phyloP scores from a whole-genome alignment of 2,888 invertebrate species.

The Brachyopa scutellaris region DNA sequence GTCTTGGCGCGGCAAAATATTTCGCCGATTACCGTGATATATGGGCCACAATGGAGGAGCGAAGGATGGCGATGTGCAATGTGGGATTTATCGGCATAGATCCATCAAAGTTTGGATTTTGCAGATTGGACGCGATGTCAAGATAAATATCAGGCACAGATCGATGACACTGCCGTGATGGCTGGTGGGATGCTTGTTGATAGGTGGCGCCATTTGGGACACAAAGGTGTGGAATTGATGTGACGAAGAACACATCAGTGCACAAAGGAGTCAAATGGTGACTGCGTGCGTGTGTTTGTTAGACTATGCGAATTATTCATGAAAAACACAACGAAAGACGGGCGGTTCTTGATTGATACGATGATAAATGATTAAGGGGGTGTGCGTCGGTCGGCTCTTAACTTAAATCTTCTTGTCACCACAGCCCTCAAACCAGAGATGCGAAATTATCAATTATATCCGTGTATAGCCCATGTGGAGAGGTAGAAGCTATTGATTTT shows the following conservation, averaged over 20 bases:
- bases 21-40: conserved; percentile 64
- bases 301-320: conserved; percentile 15
- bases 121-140: conserved; percentile 50
- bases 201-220: conserved; percentile 36
- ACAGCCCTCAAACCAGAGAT: no score
- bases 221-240: conserved; percentile 38
- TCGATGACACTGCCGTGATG: conserved; percentile 3
- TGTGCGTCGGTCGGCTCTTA: no score
- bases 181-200: conserved; percentile 23
- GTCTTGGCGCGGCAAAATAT: conserved; percentile 61
- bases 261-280: conserved; percentile 7
- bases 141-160: conserved; percentile 42
- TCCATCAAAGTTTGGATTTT: conserved; percentile 46
- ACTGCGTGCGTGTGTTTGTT: background rate
- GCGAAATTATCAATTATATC: no score
- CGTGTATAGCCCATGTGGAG: no score
- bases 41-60: conserved; percentile 7
- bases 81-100: conserved; percentile 43
- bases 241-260: conserved; percentile 29
- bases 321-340: background rate
- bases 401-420: no score
- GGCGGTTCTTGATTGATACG: conserved; percentile 25
- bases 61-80: conserved; percentile 15
- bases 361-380: conserved; percentile 22
- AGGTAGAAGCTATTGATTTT: no score